Conservation (phyloP, 2,888 invertebrate species). For the Agapostemon virescens region DNA sequence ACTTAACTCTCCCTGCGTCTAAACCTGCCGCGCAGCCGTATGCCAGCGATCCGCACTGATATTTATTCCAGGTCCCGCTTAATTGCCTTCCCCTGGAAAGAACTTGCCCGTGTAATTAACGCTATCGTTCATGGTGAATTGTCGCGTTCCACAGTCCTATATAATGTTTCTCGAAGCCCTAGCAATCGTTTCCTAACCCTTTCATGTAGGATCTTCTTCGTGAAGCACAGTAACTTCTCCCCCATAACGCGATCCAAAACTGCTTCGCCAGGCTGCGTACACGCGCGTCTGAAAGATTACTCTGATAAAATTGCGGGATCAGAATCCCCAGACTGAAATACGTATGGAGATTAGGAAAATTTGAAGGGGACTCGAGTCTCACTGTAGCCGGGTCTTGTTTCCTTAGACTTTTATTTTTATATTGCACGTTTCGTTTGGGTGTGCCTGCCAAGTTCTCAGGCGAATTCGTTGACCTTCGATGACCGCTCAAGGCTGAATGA, state of each 20-base stretch:
- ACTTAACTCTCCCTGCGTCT: conserved; percentile 69
- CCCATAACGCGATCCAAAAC: background rate
- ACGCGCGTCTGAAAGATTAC: too few species aligned
- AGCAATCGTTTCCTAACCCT: background rate
- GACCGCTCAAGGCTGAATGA: background rate
- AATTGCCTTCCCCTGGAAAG: conserved; percentile 72
- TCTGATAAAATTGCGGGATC: too few species aligned
- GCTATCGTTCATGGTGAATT: conserved; percentile 62
- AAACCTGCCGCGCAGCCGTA: conserved; percentile 61
- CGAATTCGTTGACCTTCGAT: too few species aligned
- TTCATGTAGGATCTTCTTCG: background rate
- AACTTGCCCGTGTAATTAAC: conserved; percentile 74
- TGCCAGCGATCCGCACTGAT: conserved; percentile 66
- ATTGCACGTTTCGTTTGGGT: too few species aligned
- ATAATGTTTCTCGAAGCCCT: conserved; percentile 34
- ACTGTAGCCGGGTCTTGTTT: too few species aligned
- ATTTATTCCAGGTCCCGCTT: conserved; percentile 75
- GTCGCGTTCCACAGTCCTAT: conserved; percentile 35
- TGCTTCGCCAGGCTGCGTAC: background rate
- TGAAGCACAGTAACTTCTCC: background rate
- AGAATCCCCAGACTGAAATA: too few species aligned
- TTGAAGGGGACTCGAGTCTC: too few species aligned
- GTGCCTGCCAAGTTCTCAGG: too few species aligned
- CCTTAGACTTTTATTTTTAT: too few species aligned
- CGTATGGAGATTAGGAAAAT: too few species aligned